Conservation (phyloP, 2,797 vertebrate genomes). For the Holocentrus rufus region DNA sequence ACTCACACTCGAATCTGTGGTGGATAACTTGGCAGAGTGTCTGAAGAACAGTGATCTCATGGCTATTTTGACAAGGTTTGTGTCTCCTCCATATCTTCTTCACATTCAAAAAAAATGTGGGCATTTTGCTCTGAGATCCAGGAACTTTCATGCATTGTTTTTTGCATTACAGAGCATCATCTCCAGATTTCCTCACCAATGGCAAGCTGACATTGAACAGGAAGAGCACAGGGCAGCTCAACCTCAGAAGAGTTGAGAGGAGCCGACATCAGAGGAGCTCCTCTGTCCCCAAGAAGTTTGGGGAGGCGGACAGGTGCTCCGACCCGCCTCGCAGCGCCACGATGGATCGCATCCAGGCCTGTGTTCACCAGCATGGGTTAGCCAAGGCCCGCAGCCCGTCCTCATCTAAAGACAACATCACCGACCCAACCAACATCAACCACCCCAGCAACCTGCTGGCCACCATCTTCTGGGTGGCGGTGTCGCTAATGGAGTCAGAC, state of each 20-base stretch:
- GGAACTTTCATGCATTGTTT: constrained; percentile 4
- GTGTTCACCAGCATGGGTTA: constrained; percentile 87
- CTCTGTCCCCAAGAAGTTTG: constrained; percentile 97
- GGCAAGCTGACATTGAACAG: constrained; percentile 89
- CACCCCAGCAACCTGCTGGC: constrained; percentile 94
- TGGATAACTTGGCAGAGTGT: constrained; percentile 97
- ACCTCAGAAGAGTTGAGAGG: constrained; percentile 85
- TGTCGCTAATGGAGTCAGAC: constrained; percentile 98
- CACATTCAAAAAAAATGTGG: neutral
- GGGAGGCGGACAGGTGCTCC: constrained; percentile 83
- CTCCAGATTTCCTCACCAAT: constrained; percentile 90
- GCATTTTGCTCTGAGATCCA: neutral
- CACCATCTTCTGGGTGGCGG: constrained; percentile 96
- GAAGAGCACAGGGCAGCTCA: constrained; percentile 95
- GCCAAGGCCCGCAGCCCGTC: constrained; percentile 87
- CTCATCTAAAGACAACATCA: constrained; percentile 85
- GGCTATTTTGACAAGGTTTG: constrained; percentile 91
- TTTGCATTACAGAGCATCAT: constrained; percentile 86
- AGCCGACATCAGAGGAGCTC: constrained; percentile 96
- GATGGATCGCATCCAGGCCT: constrained; percentile 94
- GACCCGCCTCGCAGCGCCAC: constrained; percentile 96
- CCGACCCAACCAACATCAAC: constrained; percentile 89
- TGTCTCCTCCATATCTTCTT: neutral
- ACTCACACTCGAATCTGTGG: constrained; percentile 94
- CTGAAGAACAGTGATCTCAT: constrained; percentile 95